These are phyloP conservation scores for Petrosia ficiformis DNA, from an alignment of 37 sponge, comb jelly and placozoan species.

Conservation along the genomic window DNA sequence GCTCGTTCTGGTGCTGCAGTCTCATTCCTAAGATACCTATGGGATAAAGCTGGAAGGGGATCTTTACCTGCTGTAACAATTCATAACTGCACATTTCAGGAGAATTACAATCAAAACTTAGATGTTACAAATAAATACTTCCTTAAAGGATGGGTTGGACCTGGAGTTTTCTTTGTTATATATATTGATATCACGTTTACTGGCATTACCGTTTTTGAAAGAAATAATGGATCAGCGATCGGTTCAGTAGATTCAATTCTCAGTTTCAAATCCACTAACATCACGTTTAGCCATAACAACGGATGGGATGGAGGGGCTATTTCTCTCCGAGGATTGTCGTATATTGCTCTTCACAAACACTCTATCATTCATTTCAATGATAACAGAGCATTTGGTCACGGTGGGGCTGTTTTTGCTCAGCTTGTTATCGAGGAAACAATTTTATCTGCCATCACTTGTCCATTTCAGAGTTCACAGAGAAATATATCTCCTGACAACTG, in stretches of 20 bases:
- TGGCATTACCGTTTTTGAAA: neutral
- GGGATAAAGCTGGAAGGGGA: neutral
- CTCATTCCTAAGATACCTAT: neutral
- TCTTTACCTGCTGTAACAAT: neutral
- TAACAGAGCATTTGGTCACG: neutral
- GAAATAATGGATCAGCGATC: neutral
- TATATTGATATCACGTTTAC: neutral
- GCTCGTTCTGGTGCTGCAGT: neutral
- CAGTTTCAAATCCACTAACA: neutral
- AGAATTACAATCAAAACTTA: neutral
- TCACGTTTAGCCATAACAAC: neutral
- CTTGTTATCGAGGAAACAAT: neutral
- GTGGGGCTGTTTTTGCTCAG: neutral
- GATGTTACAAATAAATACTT: too few species aligned
- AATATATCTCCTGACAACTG: neutral
- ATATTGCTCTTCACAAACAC: neutral
- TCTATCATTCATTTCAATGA: neutral
- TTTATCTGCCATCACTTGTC: neutral
- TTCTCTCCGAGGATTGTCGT: neutral
- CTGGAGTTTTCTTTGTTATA: neutral
- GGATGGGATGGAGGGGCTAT: neutral
- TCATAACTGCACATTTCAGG: neutral
- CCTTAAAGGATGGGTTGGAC: neutral
- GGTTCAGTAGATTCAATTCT: neutral
- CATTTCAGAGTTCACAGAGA: neutral